A percentile compares a stretch with the other conserved stretches of the same genome.
phyloP scores from a whole-genome alignment of 2,888 invertebrate genomes.

The Leptinotarsa rubiginosa region DNA sequence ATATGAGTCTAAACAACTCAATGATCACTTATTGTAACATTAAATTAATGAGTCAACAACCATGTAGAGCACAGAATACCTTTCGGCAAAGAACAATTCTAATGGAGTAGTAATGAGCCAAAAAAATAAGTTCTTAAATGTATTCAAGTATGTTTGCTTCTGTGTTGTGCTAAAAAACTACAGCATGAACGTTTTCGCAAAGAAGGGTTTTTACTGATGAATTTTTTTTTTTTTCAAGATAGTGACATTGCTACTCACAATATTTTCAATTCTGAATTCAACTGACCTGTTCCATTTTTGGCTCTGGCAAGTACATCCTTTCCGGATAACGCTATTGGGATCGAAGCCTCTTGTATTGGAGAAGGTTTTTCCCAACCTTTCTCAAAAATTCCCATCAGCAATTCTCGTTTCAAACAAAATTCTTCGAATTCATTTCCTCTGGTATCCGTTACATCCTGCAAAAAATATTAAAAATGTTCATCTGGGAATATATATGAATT shows the following conservation, averaged over 20 bases:
- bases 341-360: constrained; percentile 99
- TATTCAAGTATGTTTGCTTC: neutral
- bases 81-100: neutral
- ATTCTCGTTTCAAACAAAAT: constrained; percentile 96
- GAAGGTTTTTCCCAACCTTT: constrained; percentile 99
- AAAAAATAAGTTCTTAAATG: neutral
- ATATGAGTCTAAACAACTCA: neutral
- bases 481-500: constrained; percentile 76
- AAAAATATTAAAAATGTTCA: constrained; percentile 1
- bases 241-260: no score
- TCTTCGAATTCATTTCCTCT: constrained; percentile 99
- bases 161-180: no score
- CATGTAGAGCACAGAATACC: no score
- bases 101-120: no score
- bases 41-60: no score
- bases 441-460: constrained; percentile 96
- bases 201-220: no score
- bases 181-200: no score
- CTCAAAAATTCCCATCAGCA: constrained; percentile 99
- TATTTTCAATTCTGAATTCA: neutral
- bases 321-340: constrained; percentile 97
- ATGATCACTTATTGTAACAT: neutral
- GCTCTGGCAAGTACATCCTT: constrained; percentile 98
- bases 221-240: no score
- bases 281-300: constrained; percentile 94